Base-by-base conservation (phyloP, 2,113 vertebrate species). In the Ia io region DNA sequence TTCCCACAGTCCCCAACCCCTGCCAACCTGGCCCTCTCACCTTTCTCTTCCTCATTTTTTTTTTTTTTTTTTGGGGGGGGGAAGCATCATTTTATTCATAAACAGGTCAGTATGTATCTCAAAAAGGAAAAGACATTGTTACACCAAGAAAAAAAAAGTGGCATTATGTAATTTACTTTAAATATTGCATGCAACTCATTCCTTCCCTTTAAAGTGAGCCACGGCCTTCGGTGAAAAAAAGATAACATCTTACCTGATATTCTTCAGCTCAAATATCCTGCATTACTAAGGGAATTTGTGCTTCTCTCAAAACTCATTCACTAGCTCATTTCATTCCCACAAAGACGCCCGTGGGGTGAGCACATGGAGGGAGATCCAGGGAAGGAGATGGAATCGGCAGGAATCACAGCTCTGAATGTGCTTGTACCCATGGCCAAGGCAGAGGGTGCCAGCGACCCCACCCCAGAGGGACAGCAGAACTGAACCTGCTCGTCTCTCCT, bases 351-450 rank as follows among this genome's bases (percentile, higher is more conserved):
- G 2, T 17, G 49, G n/a, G 12, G 30, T 12, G 7, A 32, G 47
- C 16, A 0, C 1, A 1, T 37, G 32, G 51, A 35, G 17, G 0
- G 10, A 20, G 25, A 22, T 2, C 30, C 2, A 0, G 73, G 47
- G 17, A 32, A 5, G 0, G 0, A 2, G 70, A 63, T 65, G 14
- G 83, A 61, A 1, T 8, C 9, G 22, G 49, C 42, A 9, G 63
- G n/a, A 3, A 17, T 35, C 47, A 0, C 10, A 25, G 30, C 71
- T 59, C 61, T 91, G 84, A 84, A 30, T 76, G 49, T 20, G 51
- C 88, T 83, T 84, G 30, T 12, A 6, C 61, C 1, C 0, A 0
- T 10, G 20, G 42, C 78, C 83, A 3, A 4, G 35, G 40, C 10
- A 56, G 40, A 30, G 28, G 1, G 37, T 25, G 87, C 35, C 73